Conservation (phyloP, 2,888 invertebrate species). For the Colletes collaris region DNA sequence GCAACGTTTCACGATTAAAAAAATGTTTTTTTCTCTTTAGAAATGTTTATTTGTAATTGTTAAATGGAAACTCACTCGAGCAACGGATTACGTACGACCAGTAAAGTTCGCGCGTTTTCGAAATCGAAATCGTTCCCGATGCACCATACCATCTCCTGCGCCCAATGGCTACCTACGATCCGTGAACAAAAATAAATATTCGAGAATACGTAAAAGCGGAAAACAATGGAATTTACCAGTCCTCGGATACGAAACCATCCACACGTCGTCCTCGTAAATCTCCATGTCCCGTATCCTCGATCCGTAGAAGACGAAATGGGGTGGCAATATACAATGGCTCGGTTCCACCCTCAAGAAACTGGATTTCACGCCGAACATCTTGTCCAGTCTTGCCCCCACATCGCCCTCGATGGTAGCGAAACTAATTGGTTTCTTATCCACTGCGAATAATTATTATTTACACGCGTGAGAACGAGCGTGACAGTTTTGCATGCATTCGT, state of each 20-base stretch:
- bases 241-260: slow-evolving; percentile 94
- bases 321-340: slow-evolving; percentile 88
- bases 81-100: slow-evolving; percentile 85
- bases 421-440: slow-evolving; percentile 75
- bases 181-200: neutral
- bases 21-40: too few relatives aligned
- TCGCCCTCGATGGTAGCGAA: slow-evolving; percentile 87
- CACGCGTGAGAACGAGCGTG: neutral
- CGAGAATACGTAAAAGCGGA: neutral
- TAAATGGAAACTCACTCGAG: slow-evolving; percentile 74
- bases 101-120: slow-evolving; percentile 86
- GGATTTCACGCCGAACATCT: slow-evolving; percentile 88
- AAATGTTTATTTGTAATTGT: neutral
- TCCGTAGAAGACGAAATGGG: slow-evolving; percentile 88
- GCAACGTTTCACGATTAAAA: neutral
- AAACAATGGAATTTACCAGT: slow-evolving; percentile 86
- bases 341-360: slow-evolving; percentile 90
- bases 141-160: slow-evolving; percentile 97
- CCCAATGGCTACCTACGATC: slow-evolving; percentile 92
- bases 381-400: slow-evolving; percentile 86
- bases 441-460: slow-evolving; percentile 24
- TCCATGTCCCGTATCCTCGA: slow-evolving; percentile 89
- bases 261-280: slow-evolving; percentile 90
- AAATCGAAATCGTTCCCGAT: slow-evolving; percentile 92
- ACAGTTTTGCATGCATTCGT: neutral